These are phyloP conservation scores for Semaprochilodus insignis DNA, from an alignment of 2,797 vertebrate genomes.

Conservation along the genomic window DNA sequence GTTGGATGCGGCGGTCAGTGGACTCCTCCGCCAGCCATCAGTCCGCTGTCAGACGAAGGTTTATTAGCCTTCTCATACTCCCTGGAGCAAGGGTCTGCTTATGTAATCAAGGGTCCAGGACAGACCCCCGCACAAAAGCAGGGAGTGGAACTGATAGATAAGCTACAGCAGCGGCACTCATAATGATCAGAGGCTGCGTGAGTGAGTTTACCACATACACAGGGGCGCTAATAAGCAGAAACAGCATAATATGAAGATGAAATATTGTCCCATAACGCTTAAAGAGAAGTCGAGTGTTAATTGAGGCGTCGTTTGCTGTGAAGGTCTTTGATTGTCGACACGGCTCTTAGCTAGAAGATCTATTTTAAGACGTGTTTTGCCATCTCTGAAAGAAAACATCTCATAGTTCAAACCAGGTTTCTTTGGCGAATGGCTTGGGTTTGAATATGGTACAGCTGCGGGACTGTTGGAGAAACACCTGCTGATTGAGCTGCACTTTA, in stretches of 20 bases:
- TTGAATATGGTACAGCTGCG: background rate
- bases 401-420: background rate
- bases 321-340: constrained; percentile 37
- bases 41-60: constrained; percentile 15
- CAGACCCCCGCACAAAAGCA: constrained; percentile 26
- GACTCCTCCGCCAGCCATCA: constrained; percentile 8
- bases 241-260: constrained; percentile 49
- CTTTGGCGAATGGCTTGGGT: background rate
- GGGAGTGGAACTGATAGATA: constrained; percentile 63
- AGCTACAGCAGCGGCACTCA: constrained; percentile 48
- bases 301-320: background rate
- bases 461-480: background rate
- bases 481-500: background rate
- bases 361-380: background rate
- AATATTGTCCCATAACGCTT: constrained; percentile 48
- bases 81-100: constrained; percentile 32
- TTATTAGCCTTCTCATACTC: constrained; percentile 31
- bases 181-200: constrained; percentile 66
- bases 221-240: constrained; percentile 56
- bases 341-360: constrained; percentile 5
- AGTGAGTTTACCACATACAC: constrained; percentile 64
- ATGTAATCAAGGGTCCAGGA: constrained; percentile 46
- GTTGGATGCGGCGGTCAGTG: background rate
- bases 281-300: constrained; percentile 56
- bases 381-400: background rate